Evolutionary conservation across 2,113 vertebrate species (phyloP), one percentile per base, ranked within the genome.

Genomic region (Thomomys bottae): DNA sequence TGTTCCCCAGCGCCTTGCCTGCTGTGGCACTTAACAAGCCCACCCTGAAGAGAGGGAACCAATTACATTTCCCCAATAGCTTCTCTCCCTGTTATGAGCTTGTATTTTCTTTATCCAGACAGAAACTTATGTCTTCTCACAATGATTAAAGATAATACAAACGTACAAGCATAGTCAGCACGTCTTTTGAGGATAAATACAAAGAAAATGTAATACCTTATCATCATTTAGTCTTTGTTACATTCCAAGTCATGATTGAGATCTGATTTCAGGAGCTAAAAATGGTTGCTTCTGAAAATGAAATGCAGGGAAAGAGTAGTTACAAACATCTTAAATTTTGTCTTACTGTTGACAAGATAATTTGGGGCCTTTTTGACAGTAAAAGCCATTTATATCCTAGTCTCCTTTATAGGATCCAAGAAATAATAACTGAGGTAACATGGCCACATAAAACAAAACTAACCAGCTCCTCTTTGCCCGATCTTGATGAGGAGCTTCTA

Each of bases 391-490:
- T 34, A 24, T 59, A 81, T 38, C 11, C 36, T 82, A 76, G 59
- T 75, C 57, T 30, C 7, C 2, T 83, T 88, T 72, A 9, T 21
- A 54, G 63, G 54, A 28, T 79, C 75, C 89, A 88, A 67, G 77
- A 61, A 63, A 34, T 32, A 89, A 68, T 68, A 79, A 59, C 38
- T 26, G 68, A 2, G 28, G 10, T 80, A 83, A 78, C 82, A 81
- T 63, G 89, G 93, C n/a, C 70, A 70, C 24, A 64, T n/a, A 79
- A 95, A 84, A 38, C 32, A 93, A 94, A 92, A 82, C 24, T 36
- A 63, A 79, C 63, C 23, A 70, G 38, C 8, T 8, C 10, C 72
- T 75, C n/a, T 63, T 88, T 17, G 49, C 45, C 18, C 49, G 18
- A 15, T 54, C 49, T 87, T 86, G 30, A 40, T 54, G 83, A 14